Conservation (phyloP, 2,113 vertebrate species). For the Cynoglossus semilaevis region DNA sequence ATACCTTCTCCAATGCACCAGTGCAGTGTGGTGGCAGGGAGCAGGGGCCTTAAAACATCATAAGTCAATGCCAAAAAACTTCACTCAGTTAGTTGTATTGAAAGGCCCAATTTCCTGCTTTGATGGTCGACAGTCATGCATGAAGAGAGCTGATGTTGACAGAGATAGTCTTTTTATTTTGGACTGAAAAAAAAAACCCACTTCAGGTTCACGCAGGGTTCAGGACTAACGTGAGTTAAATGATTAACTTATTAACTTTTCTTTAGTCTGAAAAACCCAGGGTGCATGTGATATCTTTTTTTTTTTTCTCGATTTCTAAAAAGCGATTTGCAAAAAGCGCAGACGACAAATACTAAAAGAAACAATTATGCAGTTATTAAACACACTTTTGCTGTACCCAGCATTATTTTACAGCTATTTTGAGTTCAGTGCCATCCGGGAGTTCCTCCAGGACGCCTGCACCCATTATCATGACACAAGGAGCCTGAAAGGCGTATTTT, state of each 20-base stretch:
- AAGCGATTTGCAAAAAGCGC: background rate
- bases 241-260: background rate
- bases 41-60: conserved; percentile 22
- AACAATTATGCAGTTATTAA: background rate
- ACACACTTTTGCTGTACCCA: background rate
- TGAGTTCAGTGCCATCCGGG: background rate
- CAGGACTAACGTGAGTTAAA: conserved; percentile 12
- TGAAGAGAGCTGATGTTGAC: conserved; percentile 38
- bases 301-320: background rate
- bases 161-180: background rate
- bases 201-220: conserved; percentile 24
- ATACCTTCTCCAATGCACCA: conserved; percentile 1
- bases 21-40: conserved; percentile 10
- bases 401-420: background rate
- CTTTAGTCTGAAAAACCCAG: background rate
- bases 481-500: background rate
- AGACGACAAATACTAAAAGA: background rate
- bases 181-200: conserved; percentile 20
- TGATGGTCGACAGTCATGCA: conserved; percentile 49
- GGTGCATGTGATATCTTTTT: background rate
- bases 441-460: background rate
- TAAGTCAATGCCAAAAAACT: conserved; percentile 31
- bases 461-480: background rate
- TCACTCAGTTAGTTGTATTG: conserved; percentile 34
- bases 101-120: conserved; percentile 41